Evolutionary conservation across 2,888 invertebrate genomes (phyloP), one percentile per base, ranked within the genome.

Genomic region (Lithosia quadra): DNA sequence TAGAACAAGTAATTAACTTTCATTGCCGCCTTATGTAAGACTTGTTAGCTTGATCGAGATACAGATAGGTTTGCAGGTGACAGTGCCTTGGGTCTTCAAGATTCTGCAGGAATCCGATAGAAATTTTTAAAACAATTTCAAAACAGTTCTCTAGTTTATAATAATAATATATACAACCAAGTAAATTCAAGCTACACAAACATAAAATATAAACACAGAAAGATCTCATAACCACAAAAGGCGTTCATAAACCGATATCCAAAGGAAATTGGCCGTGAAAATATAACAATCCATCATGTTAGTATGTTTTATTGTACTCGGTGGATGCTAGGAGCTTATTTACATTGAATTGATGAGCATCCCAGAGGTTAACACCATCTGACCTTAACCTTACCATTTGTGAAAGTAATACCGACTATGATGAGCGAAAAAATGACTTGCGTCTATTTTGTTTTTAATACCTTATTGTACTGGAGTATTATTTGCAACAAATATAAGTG

Each of bases 291-390:
- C 89, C 84, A 93, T 93, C 93, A 92, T 84, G 79, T 83, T 87
- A 84, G 84, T 86, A 88, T 88, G 87, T 87, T 90, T 90, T 90
- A 91, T 92, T 92, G 88, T 91, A 84, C 80, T 84, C 87, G 75
- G 84, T 83, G 88, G 88, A 91, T 90, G 88, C 89, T 88, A 85
- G 89, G 83, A 89, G 89, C 91, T 90, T 92, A 92, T 93, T 93
- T 92, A 91, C 92, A 90, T 91, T 88, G 86, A 90, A 92, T 93
- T 93, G 91, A 93, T 93, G 92, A 88, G 90, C 88, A 81, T 83
- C 84, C 79, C 81, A 86, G 82, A 86, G 89, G 88, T 87, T 87
- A 88, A 89, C 89, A 88, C 84, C 76, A 79, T 67, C 81, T 92
- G 91, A 92, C 91, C 93, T 91, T 91, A 89, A 86, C 90, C 89